These are phyloP conservation scores for Diprion similis DNA, from an alignment of 1,140 invertebrate species.

Conservation along the genomic window DNA sequence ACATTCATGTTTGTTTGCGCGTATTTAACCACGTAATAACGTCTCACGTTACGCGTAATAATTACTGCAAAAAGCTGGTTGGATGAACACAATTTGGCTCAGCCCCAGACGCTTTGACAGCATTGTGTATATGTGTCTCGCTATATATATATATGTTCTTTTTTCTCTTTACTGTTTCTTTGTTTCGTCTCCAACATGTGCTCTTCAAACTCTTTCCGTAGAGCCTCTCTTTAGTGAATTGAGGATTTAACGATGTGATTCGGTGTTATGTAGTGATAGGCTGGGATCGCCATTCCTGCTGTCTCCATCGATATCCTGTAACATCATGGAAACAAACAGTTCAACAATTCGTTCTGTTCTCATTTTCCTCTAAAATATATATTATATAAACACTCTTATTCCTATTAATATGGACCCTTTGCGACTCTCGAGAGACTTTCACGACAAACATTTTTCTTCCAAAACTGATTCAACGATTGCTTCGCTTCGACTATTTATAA, in stretches of 20 bases:
- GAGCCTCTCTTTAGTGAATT: slow-evolving; percentile 75
- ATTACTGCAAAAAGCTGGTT: slow-evolving; percentile 1
- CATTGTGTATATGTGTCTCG: slow-evolving; percentile 20
- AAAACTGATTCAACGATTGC: no score
- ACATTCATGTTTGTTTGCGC: no score
- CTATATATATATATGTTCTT: slow-evolving; percentile 6
- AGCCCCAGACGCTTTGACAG: slow-evolving; percentile 13
- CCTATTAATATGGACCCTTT: no score
- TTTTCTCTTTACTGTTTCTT: slow-evolving; percentile 21
- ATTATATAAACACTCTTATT: no score
- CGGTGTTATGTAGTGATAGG: slow-evolving; percentile 89
- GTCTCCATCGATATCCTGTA: slow-evolving; percentile 93
- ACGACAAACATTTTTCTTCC: no score
- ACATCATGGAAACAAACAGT: slow-evolving; percentile 42
- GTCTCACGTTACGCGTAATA: neutral
- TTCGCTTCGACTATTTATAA: no score
- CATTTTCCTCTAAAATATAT: slow-evolving; percentile 19
- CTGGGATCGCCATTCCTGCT: slow-evolving; percentile 84
- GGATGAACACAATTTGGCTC: slow-evolving; percentile 29
- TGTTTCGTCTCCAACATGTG: neutral
- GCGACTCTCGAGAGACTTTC: no score
- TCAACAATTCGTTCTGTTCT: slow-evolving; percentile 29
- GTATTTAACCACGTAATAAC: slow-evolving; percentile 9
- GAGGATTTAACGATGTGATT: slow-evolving; percentile 92
- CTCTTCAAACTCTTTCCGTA: neutral